phyloP scores from a whole-genome alignment of 1,140 invertebrate species.

The Zaprionus camerounensis region DNA sequence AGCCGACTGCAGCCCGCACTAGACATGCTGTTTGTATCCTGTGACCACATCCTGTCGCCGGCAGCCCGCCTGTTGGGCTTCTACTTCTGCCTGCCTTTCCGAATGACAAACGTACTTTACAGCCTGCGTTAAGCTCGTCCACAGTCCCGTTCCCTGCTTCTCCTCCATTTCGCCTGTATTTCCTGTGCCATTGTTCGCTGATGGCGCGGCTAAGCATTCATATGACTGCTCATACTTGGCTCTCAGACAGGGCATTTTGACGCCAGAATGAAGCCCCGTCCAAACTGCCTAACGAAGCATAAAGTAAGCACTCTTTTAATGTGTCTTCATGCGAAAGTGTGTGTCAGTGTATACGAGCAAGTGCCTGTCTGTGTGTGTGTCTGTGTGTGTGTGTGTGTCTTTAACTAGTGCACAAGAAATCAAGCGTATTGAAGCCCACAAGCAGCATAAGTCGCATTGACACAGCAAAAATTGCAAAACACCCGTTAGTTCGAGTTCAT shows the following conservation, averaged over 20 bases:
- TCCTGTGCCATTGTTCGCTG: conserved; percentile 45
- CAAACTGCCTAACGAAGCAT: conserved; percentile 57
- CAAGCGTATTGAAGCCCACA: conserved; percentile 76
- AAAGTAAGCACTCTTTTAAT: conserved; percentile 60
- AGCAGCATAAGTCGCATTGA: conserved; percentile 19
- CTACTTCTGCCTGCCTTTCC: conserved; percentile 9
- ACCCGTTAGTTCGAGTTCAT: conserved; percentile 44
- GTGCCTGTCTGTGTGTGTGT: conserved; percentile 29
- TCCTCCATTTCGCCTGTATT: neutral
- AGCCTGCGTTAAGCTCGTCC: conserved; percentile 31
- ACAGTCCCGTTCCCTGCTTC: neutral
- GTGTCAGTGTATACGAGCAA: neutral
- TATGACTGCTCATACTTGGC: conserved; percentile 57
- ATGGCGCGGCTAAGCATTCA: conserved; percentile 50
- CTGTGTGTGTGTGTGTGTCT: neutral
- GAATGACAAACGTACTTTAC: conserved; percentile 44
- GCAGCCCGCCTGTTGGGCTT: conserved; percentile 40
- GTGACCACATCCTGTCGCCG: conserved; percentile 76
- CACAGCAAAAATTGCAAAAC: conserved; percentile 51
- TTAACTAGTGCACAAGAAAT: conserved; percentile 59
- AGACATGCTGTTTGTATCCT: conserved; percentile 62
- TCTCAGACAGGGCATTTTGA: conserved; percentile 63
- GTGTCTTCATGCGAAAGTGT: conserved; percentile 9
- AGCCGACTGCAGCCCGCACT: conserved; percentile 63
- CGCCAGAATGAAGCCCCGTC: conserved; percentile 50